Evolutionary conservation across 2,113 vertebrate species (phyloP), one percentile per base, ranked within the genome.

Genomic region (Gallinago media): DNA sequence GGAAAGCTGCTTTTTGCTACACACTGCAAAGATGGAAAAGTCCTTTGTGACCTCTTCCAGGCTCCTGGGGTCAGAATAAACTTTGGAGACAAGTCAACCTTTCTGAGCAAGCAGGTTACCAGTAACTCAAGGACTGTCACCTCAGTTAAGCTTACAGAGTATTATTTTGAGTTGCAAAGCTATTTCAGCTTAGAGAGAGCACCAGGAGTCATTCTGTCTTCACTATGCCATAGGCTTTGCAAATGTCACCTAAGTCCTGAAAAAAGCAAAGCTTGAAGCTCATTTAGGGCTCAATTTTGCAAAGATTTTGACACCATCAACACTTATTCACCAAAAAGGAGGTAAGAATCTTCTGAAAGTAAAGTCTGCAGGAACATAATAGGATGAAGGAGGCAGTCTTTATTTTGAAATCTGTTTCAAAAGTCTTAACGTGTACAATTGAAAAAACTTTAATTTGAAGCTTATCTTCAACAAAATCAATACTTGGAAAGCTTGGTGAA

Each of bases 381-480:
- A 89, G 26, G 20, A 91, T 73, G 75, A 83, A 86, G 68, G n/a
- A 80, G 12, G 13, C 3, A 76, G 31, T 62, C 42, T 67, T 82
- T 63, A 40, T 83, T 92, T 74, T 50, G 32, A 91, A 86, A 88
- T 77, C 27, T 67, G 13, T 84, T 94, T 71, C 15, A 52, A 91
- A 94, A 71, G 25, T 54, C 79, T 71, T n/a, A 81, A 86, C 0
- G 0, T 19, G 18, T 62, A 42, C 49, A 79, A 75, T 3, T 22
- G 31, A 56, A 89, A 89, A 92, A 95, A 52, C 79, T 88, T 91
- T 71, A 85, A 94, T 90, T 80, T 91, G 36, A 88, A 91, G 42
- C 17, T 91, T 54, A 77, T 94, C 68, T 82, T 90, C 73, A 88
- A 77, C 29, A 92, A 94, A 95, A 92, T 92, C 91, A 77, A 74